These are phyloP conservation scores for Dolomedes plantarius DNA, from an alignment of 2,888 invertebrate species.

Conservation along the genomic window DNA sequence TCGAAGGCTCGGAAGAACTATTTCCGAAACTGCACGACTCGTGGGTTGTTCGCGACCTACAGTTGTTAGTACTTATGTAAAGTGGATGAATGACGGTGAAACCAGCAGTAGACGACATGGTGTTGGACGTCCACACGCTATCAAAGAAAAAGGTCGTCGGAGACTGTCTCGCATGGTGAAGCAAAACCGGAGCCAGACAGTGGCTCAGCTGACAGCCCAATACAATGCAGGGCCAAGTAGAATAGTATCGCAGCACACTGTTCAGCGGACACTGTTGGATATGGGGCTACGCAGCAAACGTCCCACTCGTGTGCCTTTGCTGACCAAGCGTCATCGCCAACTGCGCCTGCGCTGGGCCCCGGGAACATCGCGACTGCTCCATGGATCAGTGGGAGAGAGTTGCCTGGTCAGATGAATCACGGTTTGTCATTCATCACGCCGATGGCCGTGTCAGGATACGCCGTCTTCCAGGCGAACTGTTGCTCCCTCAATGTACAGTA, in stretches of 20 bases:
- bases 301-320: not conserved
- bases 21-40: not conserved
- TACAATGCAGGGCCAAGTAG: not conserved
- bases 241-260: too few species aligned
- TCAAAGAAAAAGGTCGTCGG: not conserved
- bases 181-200: constrained; percentile 1
- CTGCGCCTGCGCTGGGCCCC: too few species aligned
- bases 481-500: not conserved
- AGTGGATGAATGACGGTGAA: constrained; percentile 9
- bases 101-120: not conserved
- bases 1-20: constrained; percentile 6
- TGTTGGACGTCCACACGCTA: not conserved
- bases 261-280: not conserved
- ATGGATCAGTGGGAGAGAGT: not conserved
- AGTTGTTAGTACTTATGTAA: not conserved
- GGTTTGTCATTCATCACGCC: not conserved
- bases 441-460: not conserved
- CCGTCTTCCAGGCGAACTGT: not conserved
- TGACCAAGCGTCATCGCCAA: not conserved
- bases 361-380: not conserved
- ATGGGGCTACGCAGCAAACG: constrained; percentile 4
- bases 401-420: not conserved
- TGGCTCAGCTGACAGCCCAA: too few species aligned
- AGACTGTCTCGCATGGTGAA: not conserved
- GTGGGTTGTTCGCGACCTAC: not conserved